Conservation (phyloP, 1,140 invertebrate species). For the Anastrepha ludens region DNA sequence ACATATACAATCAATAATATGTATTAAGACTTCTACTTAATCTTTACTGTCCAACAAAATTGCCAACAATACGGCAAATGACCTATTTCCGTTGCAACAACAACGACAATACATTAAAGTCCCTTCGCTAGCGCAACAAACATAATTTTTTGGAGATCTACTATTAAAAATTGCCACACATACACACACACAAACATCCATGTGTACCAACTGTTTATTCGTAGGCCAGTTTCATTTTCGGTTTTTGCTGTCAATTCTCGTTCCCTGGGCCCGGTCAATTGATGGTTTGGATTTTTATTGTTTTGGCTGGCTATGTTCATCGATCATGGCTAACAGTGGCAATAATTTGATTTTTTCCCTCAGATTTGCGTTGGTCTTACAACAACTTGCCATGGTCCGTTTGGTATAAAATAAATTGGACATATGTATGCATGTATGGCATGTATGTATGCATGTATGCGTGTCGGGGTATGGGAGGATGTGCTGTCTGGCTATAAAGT, state of each 20-base stretch:
- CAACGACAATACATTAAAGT: neutral
- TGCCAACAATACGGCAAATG: conserved; percentile 5
- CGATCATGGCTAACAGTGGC: conserved; percentile 9
- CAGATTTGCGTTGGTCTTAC: neutral
- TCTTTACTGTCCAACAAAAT: conserved; percentile 32
- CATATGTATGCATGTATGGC: neutral
- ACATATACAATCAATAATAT: too few relatives aligned
- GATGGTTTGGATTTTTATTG: conserved; percentile 1
- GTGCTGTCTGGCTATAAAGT: too few relatives aligned
- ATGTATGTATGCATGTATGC: neutral
- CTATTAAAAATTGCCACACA: neutral
- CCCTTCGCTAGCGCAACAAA: neutral
- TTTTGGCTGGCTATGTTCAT: neutral
- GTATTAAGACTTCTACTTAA: neutral
- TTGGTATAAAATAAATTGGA: neutral
- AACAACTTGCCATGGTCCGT: neutral
- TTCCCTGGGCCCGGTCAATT: neutral
- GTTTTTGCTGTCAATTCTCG: neutral
- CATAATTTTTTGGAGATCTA: neutral
- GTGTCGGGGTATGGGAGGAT: too few relatives aligned
- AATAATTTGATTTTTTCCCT: conserved; percentile 42
- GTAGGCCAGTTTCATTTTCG: neutral
- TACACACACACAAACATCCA: neutral
- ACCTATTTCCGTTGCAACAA: conserved; percentile 16
- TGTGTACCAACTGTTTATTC: neutral